phyloP scores from a whole-genome alignment of 2,113 vertebrate genomes.

The Shinisaurus crocodilurus region DNA sequence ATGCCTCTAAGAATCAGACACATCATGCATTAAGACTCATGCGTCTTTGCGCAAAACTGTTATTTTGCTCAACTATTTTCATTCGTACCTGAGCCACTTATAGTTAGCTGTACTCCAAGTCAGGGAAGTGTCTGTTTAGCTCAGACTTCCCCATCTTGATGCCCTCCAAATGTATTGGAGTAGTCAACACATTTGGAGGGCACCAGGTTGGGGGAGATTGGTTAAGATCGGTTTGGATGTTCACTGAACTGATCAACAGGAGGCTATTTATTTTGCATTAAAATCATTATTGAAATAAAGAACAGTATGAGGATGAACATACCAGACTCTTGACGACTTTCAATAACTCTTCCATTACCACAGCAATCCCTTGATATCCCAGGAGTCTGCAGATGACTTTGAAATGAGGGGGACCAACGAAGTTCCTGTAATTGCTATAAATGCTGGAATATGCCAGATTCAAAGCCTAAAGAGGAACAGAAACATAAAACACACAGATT shows the following conservation, averaged over 20 bases:
- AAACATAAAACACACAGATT: neutral
- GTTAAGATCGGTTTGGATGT: no score
- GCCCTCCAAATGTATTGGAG: neutral
- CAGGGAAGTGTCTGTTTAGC: neutral
- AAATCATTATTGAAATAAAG: conserved; percentile 13
- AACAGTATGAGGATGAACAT: conserved; percentile 41
- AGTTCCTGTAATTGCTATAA: conserved; percentile 88
- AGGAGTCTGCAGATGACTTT: conserved; percentile 89
- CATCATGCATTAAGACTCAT: neutral
- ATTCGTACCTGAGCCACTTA: neutral
- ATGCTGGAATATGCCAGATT: conserved; percentile 91
- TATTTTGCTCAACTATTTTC: neutral
- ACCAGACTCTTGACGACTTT: conserved; percentile 93
- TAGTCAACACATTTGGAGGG: neutral
- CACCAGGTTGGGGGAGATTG: neutral
- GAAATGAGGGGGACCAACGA: conserved; percentile 88
- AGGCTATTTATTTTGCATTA: conserved; percentile 1
- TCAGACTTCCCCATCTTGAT: no score
- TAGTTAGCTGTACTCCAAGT: neutral
- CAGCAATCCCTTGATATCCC: conserved; percentile 90
- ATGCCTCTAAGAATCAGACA: neutral
- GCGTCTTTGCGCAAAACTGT: neutral
- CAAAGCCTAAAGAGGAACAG: conserved; percentile 75
- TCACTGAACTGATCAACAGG: neutral
- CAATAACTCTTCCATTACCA: conserved; percentile 91